Conservation (phyloP, 2,113 vertebrate species). For the Bombycilla garrulus region DNA sequence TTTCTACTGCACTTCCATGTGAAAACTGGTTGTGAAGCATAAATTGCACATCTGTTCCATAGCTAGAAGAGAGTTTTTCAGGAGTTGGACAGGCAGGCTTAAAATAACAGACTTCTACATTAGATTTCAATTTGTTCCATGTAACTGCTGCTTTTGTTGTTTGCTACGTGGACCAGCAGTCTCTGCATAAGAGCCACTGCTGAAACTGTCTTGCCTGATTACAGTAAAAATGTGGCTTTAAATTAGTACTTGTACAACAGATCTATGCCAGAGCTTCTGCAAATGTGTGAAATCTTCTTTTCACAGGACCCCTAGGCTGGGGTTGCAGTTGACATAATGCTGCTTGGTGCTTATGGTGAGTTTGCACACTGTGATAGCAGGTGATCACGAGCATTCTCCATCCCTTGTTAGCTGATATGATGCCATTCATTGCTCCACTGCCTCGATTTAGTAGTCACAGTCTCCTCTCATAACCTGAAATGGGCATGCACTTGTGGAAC, state of each 20-base stretch:
- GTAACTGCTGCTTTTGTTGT: constrained; percentile 12
- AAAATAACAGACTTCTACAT: not conserved
- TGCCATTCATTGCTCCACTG: not conserved
- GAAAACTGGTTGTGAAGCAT: not conserved
- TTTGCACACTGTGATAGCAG: not conserved
- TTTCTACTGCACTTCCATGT: not conserved
- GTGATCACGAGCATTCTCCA: not conserved
- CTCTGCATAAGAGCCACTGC: not conserved
- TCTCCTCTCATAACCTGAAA: not conserved
- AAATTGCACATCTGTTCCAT: not conserved
- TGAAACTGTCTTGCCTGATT: constrained; percentile 20
- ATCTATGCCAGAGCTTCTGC: constrained; percentile 32
- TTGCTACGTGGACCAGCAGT: not conserved
- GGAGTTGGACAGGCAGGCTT: not conserved
- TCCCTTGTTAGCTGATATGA: not conserved
- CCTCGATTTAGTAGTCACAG: not conserved
- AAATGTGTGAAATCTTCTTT: not conserved
- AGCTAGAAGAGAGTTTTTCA: not conserved
- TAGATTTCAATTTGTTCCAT: not conserved
- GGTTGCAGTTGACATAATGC: not conserved
- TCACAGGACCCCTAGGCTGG: not conserved
- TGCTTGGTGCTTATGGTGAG: constrained; percentile 24
- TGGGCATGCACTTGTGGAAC: not conserved
- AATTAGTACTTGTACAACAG: not conserved
- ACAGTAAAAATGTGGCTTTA: constrained; percentile 17